Evolutionary conservation across 1,140 invertebrate genomes (phyloP), one percentile per base, ranked within the genome.

Genomic region (Penaeus chinensis): DNA sequence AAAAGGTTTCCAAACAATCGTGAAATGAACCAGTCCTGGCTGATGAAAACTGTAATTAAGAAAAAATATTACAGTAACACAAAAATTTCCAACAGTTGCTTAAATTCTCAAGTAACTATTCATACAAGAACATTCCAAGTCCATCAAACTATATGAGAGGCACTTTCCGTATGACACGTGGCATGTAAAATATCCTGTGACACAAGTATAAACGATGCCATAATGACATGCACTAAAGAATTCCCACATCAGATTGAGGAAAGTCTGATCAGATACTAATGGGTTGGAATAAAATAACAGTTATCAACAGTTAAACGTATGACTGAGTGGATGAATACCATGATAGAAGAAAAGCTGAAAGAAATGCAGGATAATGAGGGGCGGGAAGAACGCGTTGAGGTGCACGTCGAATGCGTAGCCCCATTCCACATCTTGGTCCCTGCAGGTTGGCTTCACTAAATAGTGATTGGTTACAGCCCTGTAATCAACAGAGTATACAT

Each of bases 341-440:
- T 97, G 95, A 92, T 97, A 98, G 89, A 99, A 95, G 91, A 98
- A 95, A 69, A 99, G 93, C 92, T 98, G 96, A 91, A 99, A 94
- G 90, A 98, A 96, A 92, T 99, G 98, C 62, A 99, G 94, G 90
- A 99, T 95, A 86, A 99, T 95, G 37, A 99, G 93, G 7, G 98
- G 95, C 82, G 99, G 98, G 93, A 99, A 99, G 92, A 98, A 98
- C 13, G 99, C 98, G 94, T 99, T 99, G 86, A 99, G 94, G 93
- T 99, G 99, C 66, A 99, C 97, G 93, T 99, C 99, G 93, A 99
- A 99, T 54, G 97, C 96, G 93, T 99, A 99, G 3, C 96, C 99
- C 99, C 99, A 99, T 93, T 99, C 99, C 80, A 99, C 98, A 92
- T 95, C 94, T 89, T 93, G 92, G 80, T 98, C 96, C 66, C 95